Conservation (phyloP, 2,888 invertebrate species). For the Meganola albula region DNA sequence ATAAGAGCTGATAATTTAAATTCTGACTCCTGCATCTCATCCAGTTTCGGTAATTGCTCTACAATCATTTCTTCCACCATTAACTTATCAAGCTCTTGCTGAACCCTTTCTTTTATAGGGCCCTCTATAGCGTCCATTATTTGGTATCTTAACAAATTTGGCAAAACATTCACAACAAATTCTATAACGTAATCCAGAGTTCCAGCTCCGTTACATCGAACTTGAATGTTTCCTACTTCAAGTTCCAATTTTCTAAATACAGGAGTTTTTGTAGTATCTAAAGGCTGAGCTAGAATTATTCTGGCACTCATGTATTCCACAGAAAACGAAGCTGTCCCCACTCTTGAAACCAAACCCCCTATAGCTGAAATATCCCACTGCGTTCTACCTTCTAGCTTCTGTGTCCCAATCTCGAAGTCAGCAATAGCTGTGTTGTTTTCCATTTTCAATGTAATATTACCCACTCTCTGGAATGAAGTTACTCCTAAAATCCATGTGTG, state of each 20-base stretch:
- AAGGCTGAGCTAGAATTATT: constrained; percentile 83
- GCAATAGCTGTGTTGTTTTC: constrained; percentile 82
- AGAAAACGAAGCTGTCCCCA: constrained; percentile 85
- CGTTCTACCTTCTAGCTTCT: constrained; percentile 84
- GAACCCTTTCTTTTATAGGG: constrained; percentile 84
- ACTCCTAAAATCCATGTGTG: constrained; percentile 88
- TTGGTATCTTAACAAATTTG: constrained; percentile 90
- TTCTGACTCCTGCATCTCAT: constrained; percentile 73
- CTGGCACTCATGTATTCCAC: constrained; percentile 85
- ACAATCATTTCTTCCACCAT: constrained; percentile 86
- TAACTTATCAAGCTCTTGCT: constrained; percentile 83
- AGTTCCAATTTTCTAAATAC: constrained; percentile 84
- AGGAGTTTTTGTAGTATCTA: constrained; percentile 86
- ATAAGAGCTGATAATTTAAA: constrained; percentile 63
- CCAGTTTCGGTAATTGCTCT: constrained; percentile 81
- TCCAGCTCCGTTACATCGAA: constrained; percentile 89
- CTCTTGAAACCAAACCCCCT: constrained; percentile 81
- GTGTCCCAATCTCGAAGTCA: constrained; percentile 86
- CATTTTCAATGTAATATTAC: constrained; percentile 84
- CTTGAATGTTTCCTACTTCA: constrained; percentile 90
- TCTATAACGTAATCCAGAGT: constrained; percentile 90
- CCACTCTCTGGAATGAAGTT: constrained; percentile 88
- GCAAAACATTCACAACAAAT: constrained; percentile 86
- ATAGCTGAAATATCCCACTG: constrained; percentile 86
- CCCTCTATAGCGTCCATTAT: constrained; percentile 90